These are phyloP conservation scores for Lophotriccus pileatus DNA, from an alignment of 2,797 vertebrate genomes.

Conservation along the genomic window DNA sequence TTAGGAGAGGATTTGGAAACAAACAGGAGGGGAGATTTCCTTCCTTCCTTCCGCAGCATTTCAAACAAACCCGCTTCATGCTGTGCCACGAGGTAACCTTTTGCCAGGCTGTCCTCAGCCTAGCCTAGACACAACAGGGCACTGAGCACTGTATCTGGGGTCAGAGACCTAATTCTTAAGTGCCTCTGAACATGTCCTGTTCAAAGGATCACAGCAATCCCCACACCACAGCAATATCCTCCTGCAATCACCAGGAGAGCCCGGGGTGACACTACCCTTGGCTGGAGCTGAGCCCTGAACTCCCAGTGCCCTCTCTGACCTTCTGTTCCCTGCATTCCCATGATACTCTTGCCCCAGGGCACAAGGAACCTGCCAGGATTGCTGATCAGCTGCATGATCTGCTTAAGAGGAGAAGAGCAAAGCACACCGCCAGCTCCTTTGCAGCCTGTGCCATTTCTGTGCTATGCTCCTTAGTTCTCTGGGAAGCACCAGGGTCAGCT, in stretches of 20 bases:
- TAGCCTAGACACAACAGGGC: not conserved
- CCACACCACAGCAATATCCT: not conserved
- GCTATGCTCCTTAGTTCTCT: accelerated
- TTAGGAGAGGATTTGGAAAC: not conserved
- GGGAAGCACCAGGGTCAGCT: not conserved
- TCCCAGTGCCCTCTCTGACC: not conserved
- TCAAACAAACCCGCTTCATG: not conserved
- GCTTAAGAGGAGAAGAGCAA: not conserved
- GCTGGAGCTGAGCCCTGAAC: not conserved
- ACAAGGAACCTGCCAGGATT: not conserved
- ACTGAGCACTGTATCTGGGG: not conserved
- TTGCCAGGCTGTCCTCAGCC: not conserved
- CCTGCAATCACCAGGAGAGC: not conserved
- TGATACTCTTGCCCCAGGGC: accelerated
- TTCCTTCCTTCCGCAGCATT: not conserved
- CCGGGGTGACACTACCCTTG: accelerated
- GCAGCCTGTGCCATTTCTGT: not conserved
- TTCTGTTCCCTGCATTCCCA: not conserved
- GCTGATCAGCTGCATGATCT: not conserved
- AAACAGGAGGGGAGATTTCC: not conserved
- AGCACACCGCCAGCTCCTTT: not conserved
- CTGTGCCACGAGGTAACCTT: not conserved
- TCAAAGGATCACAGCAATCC: not conserved
- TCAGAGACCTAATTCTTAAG: not conserved
- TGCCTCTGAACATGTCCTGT: not conserved